Conservation (phyloP, 2,888 invertebrate genomes). For the Sminthurinus aureus region DNA sequence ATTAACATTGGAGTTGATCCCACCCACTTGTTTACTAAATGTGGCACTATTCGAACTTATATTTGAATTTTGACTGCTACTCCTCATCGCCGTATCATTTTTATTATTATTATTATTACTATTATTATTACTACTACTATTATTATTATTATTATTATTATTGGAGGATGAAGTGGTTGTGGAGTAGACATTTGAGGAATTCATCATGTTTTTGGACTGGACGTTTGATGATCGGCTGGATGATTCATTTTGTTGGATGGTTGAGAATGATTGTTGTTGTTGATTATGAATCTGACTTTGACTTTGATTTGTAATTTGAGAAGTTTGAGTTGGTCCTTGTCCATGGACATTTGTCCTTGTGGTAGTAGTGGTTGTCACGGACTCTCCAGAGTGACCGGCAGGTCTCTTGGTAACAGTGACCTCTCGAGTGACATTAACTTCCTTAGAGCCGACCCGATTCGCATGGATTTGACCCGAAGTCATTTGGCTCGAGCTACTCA, state of each 20-base stretch:
- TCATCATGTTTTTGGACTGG: not conserved
- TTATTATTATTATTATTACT: not conserved
- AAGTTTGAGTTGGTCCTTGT: not conserved
- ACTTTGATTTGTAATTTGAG: not conserved
- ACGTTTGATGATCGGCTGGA: not conserved
- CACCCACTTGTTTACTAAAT: too few species aligned
- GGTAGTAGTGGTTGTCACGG: slow-evolving; percentile 47
- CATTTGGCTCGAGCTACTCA: too few species aligned
- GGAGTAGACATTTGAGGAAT: not conserved
- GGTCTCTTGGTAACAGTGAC: slow-evolving; percentile 57
- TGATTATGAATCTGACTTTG: not conserved
- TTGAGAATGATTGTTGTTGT: not conserved
- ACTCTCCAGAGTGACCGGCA: slow-evolving; percentile 43
- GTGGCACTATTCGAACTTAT: too few species aligned
- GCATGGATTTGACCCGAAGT: slow-evolving; percentile 59
- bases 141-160: not conserved
- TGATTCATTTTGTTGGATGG: not conserved
- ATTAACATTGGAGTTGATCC: too few species aligned
- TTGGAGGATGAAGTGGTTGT: not conserved
- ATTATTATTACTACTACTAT: not conserved
- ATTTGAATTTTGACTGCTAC: not conserved
- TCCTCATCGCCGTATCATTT: too few species aligned
- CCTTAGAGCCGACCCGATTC: slow-evolving; percentile 62
- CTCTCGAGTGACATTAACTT: slow-evolving; percentile 57
- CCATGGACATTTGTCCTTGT: not conserved